These are phyloP conservation scores for Fringilla coelebs DNA, from an alignment of 2,797 vertebrate genomes.

Conservation along the genomic window DNA sequence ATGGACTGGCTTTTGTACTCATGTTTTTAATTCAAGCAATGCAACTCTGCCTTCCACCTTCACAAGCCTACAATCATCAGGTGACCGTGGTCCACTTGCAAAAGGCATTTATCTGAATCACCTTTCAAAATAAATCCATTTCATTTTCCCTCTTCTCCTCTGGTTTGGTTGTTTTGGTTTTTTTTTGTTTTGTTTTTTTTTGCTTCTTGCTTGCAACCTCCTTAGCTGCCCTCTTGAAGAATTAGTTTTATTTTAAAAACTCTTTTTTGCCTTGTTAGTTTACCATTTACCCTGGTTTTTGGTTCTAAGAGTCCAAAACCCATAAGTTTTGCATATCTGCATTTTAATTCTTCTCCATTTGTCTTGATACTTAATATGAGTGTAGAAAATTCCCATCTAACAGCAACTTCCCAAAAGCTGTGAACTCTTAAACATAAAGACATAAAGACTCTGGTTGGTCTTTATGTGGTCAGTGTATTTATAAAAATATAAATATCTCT, in stretches of 20 bases:
- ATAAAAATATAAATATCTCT: neutral
- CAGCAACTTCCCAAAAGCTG: neutral
- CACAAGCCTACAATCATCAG: neutral
- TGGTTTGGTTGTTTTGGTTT: no score
- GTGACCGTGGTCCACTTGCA: neutral
- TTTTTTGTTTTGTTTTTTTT: neutral
- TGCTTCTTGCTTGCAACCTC: neutral
- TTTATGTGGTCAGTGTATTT: neutral
- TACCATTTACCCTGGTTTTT: neutral
- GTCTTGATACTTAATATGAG: neutral
- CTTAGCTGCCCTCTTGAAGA: neutral
- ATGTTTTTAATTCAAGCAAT: neutral
- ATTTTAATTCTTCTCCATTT: neutral
- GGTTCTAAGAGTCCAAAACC: neutral
- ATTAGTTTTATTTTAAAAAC: neutral
- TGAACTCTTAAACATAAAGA: neutral
- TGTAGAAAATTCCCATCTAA: neutral
- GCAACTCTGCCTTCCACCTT: neutral
- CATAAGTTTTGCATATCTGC: neutral
- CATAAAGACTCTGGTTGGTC: no score
- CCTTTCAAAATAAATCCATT: neutral
- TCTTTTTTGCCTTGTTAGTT: neutral
- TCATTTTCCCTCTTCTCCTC: neutral
- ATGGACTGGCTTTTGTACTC: neutral
- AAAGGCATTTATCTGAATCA: neutral